Conservation (phyloP, 1,140 invertebrate species). For the Drosophila pseudoananassae region DNA sequence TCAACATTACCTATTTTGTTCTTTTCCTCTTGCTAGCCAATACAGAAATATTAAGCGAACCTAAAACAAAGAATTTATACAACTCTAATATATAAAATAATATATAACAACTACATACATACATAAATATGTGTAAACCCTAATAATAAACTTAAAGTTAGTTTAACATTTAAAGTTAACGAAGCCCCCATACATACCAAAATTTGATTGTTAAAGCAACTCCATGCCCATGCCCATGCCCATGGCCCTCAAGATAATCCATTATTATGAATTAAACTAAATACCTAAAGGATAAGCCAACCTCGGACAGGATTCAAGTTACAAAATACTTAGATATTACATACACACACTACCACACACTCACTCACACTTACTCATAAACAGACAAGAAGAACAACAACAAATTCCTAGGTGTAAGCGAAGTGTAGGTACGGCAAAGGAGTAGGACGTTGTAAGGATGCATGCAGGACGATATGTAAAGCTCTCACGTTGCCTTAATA, state of each 20-base stretch:
- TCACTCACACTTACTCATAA: slow-evolving; percentile 9
- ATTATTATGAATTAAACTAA: slow-evolving; percentile 7
- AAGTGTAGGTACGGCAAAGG: slow-evolving; percentile 8
- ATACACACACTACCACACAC: background rate
- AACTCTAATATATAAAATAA: slow-evolving; percentile 15
- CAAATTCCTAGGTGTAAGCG: slow-evolving; percentile 49
- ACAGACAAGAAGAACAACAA: background rate
- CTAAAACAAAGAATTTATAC: slow-evolving; percentile 72
- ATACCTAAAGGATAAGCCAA: slow-evolving; percentile 11
- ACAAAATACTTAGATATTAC: slow-evolving; percentile 36
- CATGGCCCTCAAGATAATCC: slow-evolving; percentile 9
- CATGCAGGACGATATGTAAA: slow-evolving; percentile 59
- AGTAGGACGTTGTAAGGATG: slow-evolving; percentile 26
- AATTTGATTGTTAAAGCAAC: slow-evolving; percentile 60
- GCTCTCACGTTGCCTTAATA: slow-evolving; percentile 84
- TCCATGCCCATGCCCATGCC: slow-evolving; percentile 13
- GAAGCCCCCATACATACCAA: slow-evolving; percentile 55
- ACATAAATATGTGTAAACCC: slow-evolving; percentile 27
- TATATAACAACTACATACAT: background rate
- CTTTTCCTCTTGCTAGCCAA: slow-evolving; percentile 69
- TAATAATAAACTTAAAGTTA: slow-evolving; percentile 20
- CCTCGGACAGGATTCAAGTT: slow-evolving; percentile 45
- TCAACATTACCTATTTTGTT: slow-evolving; percentile 36
- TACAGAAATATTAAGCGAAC: slow-evolving; percentile 35
- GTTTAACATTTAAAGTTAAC: slow-evolving; percentile 23